These are phyloP conservation scores for Diploscapter pachys DNA, from an alignment of 1,140 invertebrate species.

Conservation along the genomic window DNA sequence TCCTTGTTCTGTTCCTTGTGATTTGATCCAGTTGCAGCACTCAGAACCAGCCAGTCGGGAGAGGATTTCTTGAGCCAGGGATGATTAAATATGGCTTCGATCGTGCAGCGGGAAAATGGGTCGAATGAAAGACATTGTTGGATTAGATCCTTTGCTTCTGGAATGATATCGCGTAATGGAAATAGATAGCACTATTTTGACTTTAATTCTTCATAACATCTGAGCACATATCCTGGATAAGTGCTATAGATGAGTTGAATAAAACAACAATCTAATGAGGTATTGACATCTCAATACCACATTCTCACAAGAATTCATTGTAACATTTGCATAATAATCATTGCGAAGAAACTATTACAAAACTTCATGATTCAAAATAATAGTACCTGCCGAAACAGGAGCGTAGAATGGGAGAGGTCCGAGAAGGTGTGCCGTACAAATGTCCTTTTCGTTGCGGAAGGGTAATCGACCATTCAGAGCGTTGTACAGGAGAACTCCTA, in stretches of 20 bases:
- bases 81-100: constrained; percentile 30
- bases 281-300: too few species aligned
- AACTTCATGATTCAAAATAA: neutral
- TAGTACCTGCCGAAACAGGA: constrained; percentile 25
- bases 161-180: neutral
- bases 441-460: constrained; percentile 71
- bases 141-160: constrained; percentile 32
- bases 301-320: too few species aligned
- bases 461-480: constrained; percentile 74
- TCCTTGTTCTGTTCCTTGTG: neutral
- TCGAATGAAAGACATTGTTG: constrained; percentile 30
- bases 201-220: too few species aligned
- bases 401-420: constrained; percentile 34
- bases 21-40: neutral
- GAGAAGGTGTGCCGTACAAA: constrained; percentile 53
- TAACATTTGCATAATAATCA: too few species aligned
- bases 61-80: constrained; percentile 28
- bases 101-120: constrained; percentile 28
- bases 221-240: too few species aligned
- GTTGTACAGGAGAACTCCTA: constrained; percentile 71
- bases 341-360: too few species aligned
- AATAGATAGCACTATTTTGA: too few species aligned
- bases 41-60: constrained; percentile 9
- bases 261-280: too few species aligned
- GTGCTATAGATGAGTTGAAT: too few species aligned